Percentiles rank a stretch among this genome's conserved stretches.
Conservation (phyloP, 2,797 vertebrate species). For the Thalassophryne amazonica region DNA sequence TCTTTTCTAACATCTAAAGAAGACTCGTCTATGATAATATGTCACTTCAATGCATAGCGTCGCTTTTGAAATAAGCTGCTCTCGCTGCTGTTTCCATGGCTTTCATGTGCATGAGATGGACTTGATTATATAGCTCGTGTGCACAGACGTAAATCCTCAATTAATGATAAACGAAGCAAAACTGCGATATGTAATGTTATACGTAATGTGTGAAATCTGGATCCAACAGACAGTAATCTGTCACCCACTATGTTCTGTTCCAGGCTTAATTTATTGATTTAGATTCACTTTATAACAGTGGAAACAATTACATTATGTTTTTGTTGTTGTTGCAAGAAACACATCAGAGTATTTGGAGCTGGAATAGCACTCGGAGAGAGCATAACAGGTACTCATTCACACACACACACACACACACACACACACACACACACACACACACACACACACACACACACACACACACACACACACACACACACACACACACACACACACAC, state of each 20-base stretch:
- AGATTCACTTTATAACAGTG: conserved; percentile 16
- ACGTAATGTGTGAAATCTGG: conserved; percentile 40
- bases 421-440: too few species aligned
- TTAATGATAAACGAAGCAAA: conserved; percentile 48
- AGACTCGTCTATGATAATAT: not conserved
- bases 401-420: too few species aligned
- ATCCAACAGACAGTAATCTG: conserved; percentile 9
- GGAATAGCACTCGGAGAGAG: too few species aligned
- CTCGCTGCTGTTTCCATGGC: not conserved
- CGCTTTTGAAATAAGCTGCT: not conserved
- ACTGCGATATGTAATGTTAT: conserved; percentile 39
- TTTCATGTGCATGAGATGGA: conserved; percentile 17
- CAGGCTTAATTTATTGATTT: conserved; percentile 19
- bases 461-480: too few species aligned
- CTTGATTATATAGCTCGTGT: conserved; percentile 45
- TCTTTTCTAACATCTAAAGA: too few species aligned
- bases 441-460: too few species aligned
- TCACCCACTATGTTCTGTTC: conserved; percentile 6
- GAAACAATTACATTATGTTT: conserved; percentile 28
- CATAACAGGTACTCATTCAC: too few species aligned
- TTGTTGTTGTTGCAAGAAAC: conserved; percentile 11
- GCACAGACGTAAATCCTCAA: conserved; percentile 27
- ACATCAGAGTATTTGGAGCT: not conserved
- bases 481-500: too few species aligned
- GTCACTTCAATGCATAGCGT: not conserved